A percentile compares a stretch with the other conserved stretches of the same genome.
phyloP scores from a whole-genome alignment of 2,888 invertebrate species.

The Ligdia adustata region DNA sequence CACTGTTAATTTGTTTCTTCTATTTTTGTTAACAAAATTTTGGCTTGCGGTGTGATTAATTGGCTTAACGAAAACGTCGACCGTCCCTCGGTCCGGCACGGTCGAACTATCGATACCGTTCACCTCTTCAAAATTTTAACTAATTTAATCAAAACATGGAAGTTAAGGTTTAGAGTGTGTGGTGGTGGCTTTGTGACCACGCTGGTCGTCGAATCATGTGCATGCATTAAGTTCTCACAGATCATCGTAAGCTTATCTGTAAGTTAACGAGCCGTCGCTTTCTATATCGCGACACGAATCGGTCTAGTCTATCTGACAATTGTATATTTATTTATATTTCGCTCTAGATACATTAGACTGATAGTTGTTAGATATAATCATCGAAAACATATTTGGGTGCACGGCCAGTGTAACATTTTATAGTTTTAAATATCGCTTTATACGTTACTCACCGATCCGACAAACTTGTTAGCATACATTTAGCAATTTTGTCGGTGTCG shows the following conservation, averaged over 20 bases:
- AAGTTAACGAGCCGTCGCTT: conserved; percentile 65
- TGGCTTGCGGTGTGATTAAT: conserved; percentile 83
- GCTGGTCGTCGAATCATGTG: conserved; percentile 77
- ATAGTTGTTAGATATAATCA: conserved; percentile 40
- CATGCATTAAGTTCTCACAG: conserved; percentile 79
- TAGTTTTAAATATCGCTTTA: conserved; percentile 45
- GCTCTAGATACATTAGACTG: conserved; percentile 47
- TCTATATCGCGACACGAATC: conserved; percentile 55
- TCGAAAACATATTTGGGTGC: conserved; percentile 59
- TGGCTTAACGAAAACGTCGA: conserved; percentile 63
- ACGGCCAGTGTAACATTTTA: conserved; percentile 63
- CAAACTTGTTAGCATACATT: not conserved
- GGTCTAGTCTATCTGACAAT: too few relatives aligned
- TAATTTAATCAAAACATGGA: conserved; percentile 68
- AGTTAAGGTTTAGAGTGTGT: conserved; percentile 83
- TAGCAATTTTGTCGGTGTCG: conserved; percentile 7
- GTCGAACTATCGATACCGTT: conserved; percentile 55
- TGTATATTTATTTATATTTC: too few relatives aligned
- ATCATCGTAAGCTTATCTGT: conserved; percentile 72
- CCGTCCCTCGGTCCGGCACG: conserved; percentile 42
- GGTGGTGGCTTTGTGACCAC: conserved; percentile 78
- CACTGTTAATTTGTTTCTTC: conserved; percentile 74
- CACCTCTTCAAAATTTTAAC: conserved; percentile 79
- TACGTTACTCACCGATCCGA: too few relatives aligned
- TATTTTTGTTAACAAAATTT: conserved; percentile 74